phyloP scores from a whole-genome alignment of 2,113 vertebrate species.

The Mandrillus leucophaeus region DNA sequence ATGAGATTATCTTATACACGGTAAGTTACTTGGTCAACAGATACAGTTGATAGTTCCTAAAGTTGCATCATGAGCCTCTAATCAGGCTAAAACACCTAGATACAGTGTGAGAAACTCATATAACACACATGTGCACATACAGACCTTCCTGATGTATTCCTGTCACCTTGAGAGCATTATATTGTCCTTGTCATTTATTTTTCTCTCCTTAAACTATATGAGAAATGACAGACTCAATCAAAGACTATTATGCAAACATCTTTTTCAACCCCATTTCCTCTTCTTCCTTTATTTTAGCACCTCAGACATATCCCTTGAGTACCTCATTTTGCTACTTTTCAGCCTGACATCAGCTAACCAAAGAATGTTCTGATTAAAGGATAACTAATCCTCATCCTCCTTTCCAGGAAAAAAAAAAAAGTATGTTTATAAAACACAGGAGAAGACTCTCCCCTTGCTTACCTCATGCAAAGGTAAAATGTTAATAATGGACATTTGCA shows the following conservation, averaged over 20 bases:
- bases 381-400: not conserved
- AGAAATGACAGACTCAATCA: not conserved
- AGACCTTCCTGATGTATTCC: too few species aligned
- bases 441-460: not conserved
- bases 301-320: not conserved
- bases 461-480: not conserved
- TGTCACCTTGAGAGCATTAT: not conserved
- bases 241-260: not conserved
- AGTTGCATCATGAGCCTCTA: not conserved
- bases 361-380: not conserved
- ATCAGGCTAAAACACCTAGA: not conserved
- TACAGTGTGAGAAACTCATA: not conserved
- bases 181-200: not conserved
- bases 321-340: not conserved
- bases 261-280: not conserved
- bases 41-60: not conserved
- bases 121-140: accelerated
- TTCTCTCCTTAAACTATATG: not conserved
- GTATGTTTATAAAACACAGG: not conserved
- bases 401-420: not conserved
- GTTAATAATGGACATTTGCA: not conserved
- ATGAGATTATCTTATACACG: not conserved
- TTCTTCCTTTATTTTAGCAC: not conserved
- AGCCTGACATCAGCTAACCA: not conserved
- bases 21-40: not conserved